Conservation (phyloP, 2,888 invertebrate species). For the Ischnura elegans region DNA sequence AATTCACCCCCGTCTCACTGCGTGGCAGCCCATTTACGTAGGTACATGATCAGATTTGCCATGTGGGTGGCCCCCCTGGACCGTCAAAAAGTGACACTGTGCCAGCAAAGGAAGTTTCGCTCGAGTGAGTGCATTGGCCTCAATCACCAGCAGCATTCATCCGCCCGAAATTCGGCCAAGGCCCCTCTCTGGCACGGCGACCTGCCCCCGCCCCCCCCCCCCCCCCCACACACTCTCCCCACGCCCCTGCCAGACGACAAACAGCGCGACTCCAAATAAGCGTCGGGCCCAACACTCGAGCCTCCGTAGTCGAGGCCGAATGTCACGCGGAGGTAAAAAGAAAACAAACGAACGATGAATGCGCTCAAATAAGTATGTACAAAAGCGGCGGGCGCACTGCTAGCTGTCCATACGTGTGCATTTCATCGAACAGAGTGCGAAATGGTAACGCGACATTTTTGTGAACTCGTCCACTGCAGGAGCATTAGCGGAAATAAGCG, state of each 20-base stretch:
- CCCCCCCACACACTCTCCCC: background rate
- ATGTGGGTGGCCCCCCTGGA: too few species aligned
- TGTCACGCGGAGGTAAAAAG: background rate
- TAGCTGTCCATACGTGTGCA: too few species aligned
- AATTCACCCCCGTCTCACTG: too few species aligned
- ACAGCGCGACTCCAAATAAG: background rate
- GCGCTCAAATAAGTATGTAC: too few species aligned
- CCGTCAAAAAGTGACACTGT: too few species aligned
- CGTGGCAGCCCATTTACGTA: too few species aligned
- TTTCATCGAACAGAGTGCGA: too few species aligned
- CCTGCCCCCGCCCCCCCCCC: background rate
- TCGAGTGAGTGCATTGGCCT: background rate
- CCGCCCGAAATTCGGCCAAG: background rate
- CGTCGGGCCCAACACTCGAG: background rate
- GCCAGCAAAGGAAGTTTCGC: background rate
- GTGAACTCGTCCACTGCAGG: too few species aligned
- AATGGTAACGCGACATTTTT: too few species aligned
- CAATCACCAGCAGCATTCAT: background rate
- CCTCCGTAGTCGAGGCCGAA: background rate
- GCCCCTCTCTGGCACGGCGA: background rate
- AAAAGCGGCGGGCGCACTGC: too few species aligned
- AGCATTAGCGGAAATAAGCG: too few species aligned
- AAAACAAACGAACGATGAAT: background rate
- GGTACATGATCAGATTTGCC: too few species aligned
- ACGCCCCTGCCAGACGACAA: background rate